Evolutionary conservation across 1,140 invertebrate species (phyloP).

Genomic region (Lethrus apterus): DNA sequence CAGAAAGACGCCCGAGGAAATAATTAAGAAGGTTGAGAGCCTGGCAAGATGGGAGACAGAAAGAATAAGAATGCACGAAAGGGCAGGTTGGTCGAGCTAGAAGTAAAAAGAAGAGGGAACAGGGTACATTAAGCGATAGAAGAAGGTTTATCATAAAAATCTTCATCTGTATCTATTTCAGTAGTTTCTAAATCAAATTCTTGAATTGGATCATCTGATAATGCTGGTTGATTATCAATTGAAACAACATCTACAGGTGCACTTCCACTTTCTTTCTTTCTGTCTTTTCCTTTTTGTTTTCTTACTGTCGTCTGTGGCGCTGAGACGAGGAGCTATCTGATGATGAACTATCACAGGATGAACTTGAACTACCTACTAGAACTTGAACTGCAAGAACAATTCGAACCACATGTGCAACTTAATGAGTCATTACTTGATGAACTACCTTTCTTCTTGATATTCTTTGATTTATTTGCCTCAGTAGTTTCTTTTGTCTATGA

Average conservation of each 20-base stretch:
- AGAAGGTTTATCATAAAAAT: slow-evolving; percentile 78
- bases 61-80: too few species aligned
- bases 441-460: slow-evolving; percentile 19
- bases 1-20: too few species aligned
- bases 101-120: too few species aligned
- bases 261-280: slow-evolving; percentile 35
- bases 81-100: too few species aligned
- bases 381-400: slow-evolving; percentile 66
- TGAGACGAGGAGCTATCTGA: slow-evolving; percentile 59
- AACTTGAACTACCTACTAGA: too few species aligned
- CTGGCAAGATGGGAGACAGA: too few species aligned
- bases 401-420: slow-evolving; percentile 69
- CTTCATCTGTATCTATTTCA: slow-evolving; percentile 76
- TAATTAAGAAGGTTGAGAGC: too few species aligned
- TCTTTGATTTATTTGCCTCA: slow-evolving; percentile 42
- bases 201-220: slow-evolving; percentile 47
- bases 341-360: slow-evolving; percentile 53
- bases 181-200: slow-evolving; percentile 78
- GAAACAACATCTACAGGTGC: slow-evolving; percentile 48
- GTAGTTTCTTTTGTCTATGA: slow-evolving; percentile 41
- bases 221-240: slow-evolving; percentile 43
- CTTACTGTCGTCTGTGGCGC: slow-evolving; percentile 41
- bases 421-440: slow-evolving; percentile 65
- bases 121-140: too few species aligned
- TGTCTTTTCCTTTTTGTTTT: slow-evolving; percentile 22